Evolutionary conservation across 1,140 invertebrate genomes (phyloP).

Genomic region (Monochamus saltuarius): DNA sequence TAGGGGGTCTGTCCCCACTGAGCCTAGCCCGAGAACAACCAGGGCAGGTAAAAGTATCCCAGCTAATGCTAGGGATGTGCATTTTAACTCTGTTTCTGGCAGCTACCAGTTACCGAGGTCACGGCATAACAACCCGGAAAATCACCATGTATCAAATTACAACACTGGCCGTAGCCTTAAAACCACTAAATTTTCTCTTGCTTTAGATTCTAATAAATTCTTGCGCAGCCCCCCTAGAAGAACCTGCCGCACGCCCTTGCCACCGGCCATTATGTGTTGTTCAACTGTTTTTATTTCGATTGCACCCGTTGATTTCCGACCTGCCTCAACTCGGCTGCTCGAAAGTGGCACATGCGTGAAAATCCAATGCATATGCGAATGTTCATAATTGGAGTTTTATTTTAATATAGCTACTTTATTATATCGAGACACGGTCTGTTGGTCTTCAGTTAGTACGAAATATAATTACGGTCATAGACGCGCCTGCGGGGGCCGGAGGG

Average conservation of each 20-base stretch:
- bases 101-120: too few species aligned
- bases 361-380: conserved; percentile 40
- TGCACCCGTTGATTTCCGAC: conserved; percentile 38
- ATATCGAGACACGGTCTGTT: conserved; percentile 41
- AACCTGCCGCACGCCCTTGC: background rate
- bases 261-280: conserved; percentile 32
- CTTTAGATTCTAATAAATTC: too few species aligned
- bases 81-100: too few species aligned
- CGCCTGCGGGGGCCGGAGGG: background rate
- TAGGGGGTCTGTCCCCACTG: too few species aligned
- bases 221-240: too few species aligned
- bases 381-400: conserved; percentile 36
- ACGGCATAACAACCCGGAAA: too few species aligned
- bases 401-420: conserved; percentile 43
- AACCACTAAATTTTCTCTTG: too few species aligned
- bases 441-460: conserved; percentile 19
- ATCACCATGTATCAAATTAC: too few species aligned
- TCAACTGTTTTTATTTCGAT: conserved; percentile 39
- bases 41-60: too few species aligned
- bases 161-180: too few species aligned
- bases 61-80: too few species aligned
- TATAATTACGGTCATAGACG: conserved; percentile 11
- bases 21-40: too few species aligned
- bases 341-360: conserved; percentile 43
- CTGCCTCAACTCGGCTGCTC: conserved; percentile 36